Evolutionary conservation across 1,140 invertebrate species (phyloP), one percentile per base, ranked within the genome.

Genomic region (Calliopsis andreniformis): DNA sequence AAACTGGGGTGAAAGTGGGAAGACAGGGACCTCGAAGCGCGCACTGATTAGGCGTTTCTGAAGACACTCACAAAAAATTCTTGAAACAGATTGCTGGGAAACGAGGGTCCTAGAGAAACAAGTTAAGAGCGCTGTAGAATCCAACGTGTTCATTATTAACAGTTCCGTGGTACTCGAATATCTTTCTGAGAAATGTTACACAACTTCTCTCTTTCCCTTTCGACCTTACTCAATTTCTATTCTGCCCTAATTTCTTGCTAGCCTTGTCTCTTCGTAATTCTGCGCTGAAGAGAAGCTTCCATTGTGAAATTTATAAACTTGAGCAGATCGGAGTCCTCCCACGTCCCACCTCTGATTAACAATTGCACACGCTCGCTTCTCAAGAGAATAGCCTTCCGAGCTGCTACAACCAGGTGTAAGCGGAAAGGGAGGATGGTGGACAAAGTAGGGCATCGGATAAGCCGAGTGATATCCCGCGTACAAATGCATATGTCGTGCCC

Each of bases 401-500:
- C 47, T 53, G 71, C 3, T 20, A 55, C n/a, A 43, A 55, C 28
- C 61, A 63, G 61, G 61, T 67, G 79, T 51, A 47, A 71, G 55
- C 47, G 55, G 77, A 67, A 80, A 47, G 43, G 43, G 20, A 45
- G 43, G 53, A 58, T 49, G 18, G 42, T 23, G 20, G 35, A 35
- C 25, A 18, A 61, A 73, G 42, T 73, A 45, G 51, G 30, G 43
- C 39, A 63, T 30, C 53, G 47, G 66, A 59, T 61, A 45, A 42
- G n/a, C 25, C 23, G 0, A 68, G 16, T 61, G 69, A 82, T 75
- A 62, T 42, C 35, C 45, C n/a, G 20, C 49, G 45, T 63, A 79
- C 71, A 68, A 67, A 84, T 61, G 80, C 80, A 49, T 66, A 83
- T 59, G 80, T 84, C 66, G 51, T 43, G 35, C 18, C 47, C 10